phyloP scores from a whole-genome alignment of 2,797 vertebrate genomes.

The Gallinago stenura region DNA sequence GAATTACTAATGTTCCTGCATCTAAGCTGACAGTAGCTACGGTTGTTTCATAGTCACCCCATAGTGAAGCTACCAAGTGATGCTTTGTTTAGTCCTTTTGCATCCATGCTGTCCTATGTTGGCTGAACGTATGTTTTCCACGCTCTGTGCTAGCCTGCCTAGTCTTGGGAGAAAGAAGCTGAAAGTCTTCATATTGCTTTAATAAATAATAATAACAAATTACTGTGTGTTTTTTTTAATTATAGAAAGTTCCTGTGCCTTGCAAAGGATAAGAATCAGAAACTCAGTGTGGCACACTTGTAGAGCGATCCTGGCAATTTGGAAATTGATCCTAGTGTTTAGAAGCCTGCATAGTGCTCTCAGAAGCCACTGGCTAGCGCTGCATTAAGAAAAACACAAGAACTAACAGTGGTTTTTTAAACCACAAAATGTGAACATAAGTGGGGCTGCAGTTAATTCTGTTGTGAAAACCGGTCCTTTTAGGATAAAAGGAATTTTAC shows the following conservation, averaged over 20 bases:
- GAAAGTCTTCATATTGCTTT: background rate
- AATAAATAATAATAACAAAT: background rate
- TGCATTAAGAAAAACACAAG: background rate
- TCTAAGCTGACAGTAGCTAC: background rate
- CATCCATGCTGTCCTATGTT: background rate
- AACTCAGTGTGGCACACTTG: background rate
- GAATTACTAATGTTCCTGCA: background rate
- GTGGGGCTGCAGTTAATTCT: background rate
- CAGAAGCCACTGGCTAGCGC: background rate
- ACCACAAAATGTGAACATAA: background rate
- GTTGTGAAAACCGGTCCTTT: background rate
- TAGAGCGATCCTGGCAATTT: background rate
- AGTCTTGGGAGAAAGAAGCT: background rate
- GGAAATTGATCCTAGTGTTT: background rate
- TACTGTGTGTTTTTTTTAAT: background rate
- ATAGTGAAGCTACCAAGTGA: background rate
- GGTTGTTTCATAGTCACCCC: background rate
- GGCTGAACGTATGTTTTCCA: background rate
- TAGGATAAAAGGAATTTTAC: background rate
- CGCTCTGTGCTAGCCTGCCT: background rate
- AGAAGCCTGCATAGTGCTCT: background rate
- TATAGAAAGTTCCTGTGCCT: background rate
- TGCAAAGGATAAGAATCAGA: background rate
- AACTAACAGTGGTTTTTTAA: slow-evolving; percentile 10
- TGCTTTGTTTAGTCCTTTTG: background rate